Evolutionary conservation across 64 coral and sea anemone species (phyloP).

Genomic region (Anthopleura sola): DNA sequence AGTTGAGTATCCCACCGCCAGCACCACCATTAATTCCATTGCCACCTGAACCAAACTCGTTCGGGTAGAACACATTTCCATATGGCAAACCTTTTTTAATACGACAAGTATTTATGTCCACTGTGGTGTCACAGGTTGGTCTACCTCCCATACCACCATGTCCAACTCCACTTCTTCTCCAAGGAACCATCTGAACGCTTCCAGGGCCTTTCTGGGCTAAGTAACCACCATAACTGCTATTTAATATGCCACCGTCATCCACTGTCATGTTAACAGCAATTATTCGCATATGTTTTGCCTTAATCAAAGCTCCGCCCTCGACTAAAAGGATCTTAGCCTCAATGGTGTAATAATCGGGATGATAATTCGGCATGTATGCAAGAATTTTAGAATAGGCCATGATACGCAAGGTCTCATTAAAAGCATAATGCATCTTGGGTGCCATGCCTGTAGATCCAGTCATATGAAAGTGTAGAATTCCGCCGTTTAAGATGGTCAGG

Average conservation of each 20-base stretch:
- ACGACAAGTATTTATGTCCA: constrained; percentile 74
- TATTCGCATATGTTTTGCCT: constrained; percentile 55
- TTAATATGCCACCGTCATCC: constrained; percentile 74
- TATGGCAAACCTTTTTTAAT: constrained; percentile 66
- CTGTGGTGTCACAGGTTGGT: constrained; percentile 38
- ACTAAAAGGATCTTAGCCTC: constrained; percentile 73
- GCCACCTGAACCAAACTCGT: constrained; percentile 83
- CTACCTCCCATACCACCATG: constrained; percentile 90
- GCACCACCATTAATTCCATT: constrained; percentile 68
- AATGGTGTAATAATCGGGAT: constrained; percentile 47
- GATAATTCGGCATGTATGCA: constrained; percentile 62
- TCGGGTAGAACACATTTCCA: constrained; percentile 69
- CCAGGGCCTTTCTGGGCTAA: constrained; percentile 62
- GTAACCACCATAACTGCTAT: constrained; percentile 68
- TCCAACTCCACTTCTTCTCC: constrained; percentile 74
- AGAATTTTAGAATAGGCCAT: constrained; percentile 88
- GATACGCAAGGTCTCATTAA: constrained; percentile 90
- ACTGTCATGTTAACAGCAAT: constrained; percentile 69
- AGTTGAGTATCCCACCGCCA: constrained; percentile 76
- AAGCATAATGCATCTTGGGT: constrained; percentile 18
- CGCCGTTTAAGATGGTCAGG: constrained; percentile 86
- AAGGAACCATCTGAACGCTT: constrained; percentile 55
- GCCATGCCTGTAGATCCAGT: constrained; percentile 67
- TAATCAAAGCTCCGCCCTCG: constrained; percentile 72
- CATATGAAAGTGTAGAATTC: constrained; percentile 61